Percentiles rank a stretch among this genome's conserved stretches.
Conservation (phyloP, 2,113 vertebrate genomes). For the Percopsis transmontana region DNA sequence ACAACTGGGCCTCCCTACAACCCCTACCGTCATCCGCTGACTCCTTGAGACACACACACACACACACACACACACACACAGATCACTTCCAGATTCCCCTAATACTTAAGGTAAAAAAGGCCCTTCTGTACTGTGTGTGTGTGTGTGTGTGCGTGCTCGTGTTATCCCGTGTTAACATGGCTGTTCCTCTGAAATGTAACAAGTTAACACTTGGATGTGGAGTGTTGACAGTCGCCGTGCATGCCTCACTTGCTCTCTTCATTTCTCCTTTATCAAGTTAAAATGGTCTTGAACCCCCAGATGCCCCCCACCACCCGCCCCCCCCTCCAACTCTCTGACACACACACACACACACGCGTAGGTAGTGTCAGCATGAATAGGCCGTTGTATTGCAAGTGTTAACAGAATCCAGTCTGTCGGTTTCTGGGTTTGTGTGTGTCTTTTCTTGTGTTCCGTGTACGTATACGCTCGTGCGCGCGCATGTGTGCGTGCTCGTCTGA, state of each 20-base stretch:
- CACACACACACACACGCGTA: conserved; percentile 4
- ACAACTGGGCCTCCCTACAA: conserved; percentile 72
- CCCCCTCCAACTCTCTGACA: not conserved
- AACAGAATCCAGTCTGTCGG: conserved; percentile 17
- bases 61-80: conserved; percentile 14
- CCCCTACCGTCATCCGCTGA: conserved; percentile 44
- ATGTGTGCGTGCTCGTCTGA: not conserved
- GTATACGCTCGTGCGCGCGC: not conserved
- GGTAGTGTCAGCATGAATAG: conserved; percentile 17
- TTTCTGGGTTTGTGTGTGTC: conserved; percentile 9
- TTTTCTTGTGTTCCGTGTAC: not conserved
- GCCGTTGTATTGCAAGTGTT: conserved; percentile 37
- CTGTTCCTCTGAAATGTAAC: conserved; percentile 18
- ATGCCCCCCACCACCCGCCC: not conserved
- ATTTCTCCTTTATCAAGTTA: conserved; percentile 13
- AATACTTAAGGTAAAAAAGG: conserved; percentile 32
- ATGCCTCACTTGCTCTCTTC: not conserved
- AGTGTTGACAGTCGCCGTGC: not conserved
- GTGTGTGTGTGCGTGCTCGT: not conserved
- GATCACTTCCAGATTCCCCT: conserved; percentile 69
- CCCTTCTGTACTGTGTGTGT: not conserved
- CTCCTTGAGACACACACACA: conserved; percentile 27
- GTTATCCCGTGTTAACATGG: conserved; percentile 20
- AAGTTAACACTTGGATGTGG: conserved; percentile 23
- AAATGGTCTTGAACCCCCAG: not conserved